A percentile compares a stretch with the other conserved stretches of the same genome.
These are phyloP conservation scores for Salvelinus sp. DNA, from an alignment of 2,113 vertebrate species.

Conservation along the genomic window DNA sequence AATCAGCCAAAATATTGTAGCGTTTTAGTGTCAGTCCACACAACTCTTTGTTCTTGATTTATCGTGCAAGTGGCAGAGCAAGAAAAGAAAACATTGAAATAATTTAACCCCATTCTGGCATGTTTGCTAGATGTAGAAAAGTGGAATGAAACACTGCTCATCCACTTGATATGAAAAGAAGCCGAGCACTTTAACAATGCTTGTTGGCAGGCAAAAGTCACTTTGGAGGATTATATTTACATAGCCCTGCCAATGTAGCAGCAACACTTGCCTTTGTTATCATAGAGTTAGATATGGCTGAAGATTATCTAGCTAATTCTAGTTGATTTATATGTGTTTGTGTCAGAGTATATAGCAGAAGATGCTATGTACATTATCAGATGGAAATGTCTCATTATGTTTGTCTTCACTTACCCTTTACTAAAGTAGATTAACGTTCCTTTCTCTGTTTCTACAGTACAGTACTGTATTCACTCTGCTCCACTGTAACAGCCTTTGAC, in stretches of 20 bases:
- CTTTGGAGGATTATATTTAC: constrained; percentile 70
- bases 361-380: too few species aligned
- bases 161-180: constrained; percentile 64
- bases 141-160: constrained; percentile 63
- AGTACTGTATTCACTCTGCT: too few species aligned
- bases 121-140: constrained; percentile 61
- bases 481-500: too few species aligned
- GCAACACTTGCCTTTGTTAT: constrained; percentile 68
- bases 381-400: too few species aligned
- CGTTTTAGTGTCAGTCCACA: constrained; percentile 58
- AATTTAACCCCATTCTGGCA: constrained; percentile 68
- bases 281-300: constrained; percentile 61
- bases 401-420: too few species aligned
- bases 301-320: constrained; percentile 65
- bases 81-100: constrained; percentile 62
- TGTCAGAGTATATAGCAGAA: too few species aligned
- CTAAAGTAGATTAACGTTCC: too few species aligned
- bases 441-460: too few species aligned
- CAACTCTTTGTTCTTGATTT: constrained; percentile 62
- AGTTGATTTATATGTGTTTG: constrained; percentile 39
- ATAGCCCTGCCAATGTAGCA: constrained; percentile 65
- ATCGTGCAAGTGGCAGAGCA: constrained; percentile 57
- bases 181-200: constrained; percentile 58
- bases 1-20: constrained; percentile 48
- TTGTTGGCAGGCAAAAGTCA: constrained; percentile 67